Base-by-base conservation (phyloP, 2,113 vertebrate species). In the Zosterops hypoxanthus region DNA sequence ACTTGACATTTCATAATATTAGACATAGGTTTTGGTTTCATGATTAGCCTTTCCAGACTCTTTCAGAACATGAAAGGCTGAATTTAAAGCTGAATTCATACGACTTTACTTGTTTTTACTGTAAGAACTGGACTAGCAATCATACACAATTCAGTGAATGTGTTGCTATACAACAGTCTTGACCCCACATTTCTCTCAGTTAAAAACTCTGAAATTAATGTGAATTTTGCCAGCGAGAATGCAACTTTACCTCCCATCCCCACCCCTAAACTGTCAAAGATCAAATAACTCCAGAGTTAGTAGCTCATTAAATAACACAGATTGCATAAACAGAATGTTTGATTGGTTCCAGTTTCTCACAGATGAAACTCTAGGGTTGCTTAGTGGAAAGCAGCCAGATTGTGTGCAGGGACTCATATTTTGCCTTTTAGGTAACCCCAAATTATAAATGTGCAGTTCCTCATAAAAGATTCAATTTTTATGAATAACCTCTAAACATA, bases 301-400 rank as follows among this genome's bases (percentile, higher is more conserved):
- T 80, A 88, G 76, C 55, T 94, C 56, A 84, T 78, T 91, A 81
- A 94, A 77, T 92, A 83, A 39, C 82, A 65, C 12, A 49, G 59
- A 83, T 46, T 77, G 80, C 52, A 83, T 94, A 77, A 94, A 75
- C 44, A 66, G 60, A 80, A 78, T 55, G 18, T 83, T 77, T 92
- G 56, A 47, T n/a, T 76, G 16, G 16, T 93, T 88, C 91, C 80
- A 86, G 11, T 78, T 92, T 88, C 80, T 92, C 80, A 61, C 9
- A 86, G 64, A 81, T 71, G 31, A 73, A 90, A 77, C 69, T 60
- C n/a, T 21, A 25, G 33, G 56, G 34, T 29, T 90, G 34, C 49
- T 73, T 28, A 59, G 26, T 24, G 42, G 26, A 73, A 49, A 70
- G 36, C 24, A 91, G 68, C 19, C 39, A 81, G 65, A 47, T 3